phyloP scores from a whole-genome alignment of 1,140 invertebrate species.

The Sinonovacula constricta region DNA sequence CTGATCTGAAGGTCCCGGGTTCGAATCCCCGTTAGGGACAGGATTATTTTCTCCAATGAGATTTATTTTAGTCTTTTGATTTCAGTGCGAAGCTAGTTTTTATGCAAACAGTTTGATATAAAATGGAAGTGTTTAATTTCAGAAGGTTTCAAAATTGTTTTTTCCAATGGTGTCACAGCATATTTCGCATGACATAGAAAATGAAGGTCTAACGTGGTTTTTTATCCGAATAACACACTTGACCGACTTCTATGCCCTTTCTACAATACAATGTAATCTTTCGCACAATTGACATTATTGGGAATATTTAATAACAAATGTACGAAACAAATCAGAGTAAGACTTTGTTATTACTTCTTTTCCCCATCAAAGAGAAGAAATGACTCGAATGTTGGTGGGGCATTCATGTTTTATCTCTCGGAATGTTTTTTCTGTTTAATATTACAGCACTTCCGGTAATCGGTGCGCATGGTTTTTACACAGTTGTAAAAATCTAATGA shows the following conservation, averaged over 20 bases:
- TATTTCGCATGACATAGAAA: neutral
- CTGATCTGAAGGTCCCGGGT: no score
- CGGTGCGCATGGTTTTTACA: no score
- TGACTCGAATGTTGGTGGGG: conserved; percentile 98
- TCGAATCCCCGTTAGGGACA: no score
- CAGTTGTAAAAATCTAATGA: neutral
- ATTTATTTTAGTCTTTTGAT: no score
- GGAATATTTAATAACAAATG: neutral
- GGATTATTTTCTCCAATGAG: no score
- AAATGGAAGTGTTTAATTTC: no score
- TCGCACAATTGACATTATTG: no score
- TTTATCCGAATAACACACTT: no score
- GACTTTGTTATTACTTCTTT: conserved; percentile 88
- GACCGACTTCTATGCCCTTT: neutral
- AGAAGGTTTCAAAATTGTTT: no score
- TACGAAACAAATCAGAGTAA: neutral
- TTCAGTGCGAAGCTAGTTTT: no score
- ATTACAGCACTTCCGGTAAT: neutral
- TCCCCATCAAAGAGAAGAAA: conserved; percentile 99
- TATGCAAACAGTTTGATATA: no score
- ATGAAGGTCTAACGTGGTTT: neutral
- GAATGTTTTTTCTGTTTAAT: neutral
- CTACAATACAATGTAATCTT: neutral
- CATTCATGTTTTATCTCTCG: conserved; percentile 88
- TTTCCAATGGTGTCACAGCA: no score